Evolutionary conservation across 1,140 invertebrate species (phyloP), one percentile per base, ranked within the genome.

Genomic region (Drosophila insularis): DNA sequence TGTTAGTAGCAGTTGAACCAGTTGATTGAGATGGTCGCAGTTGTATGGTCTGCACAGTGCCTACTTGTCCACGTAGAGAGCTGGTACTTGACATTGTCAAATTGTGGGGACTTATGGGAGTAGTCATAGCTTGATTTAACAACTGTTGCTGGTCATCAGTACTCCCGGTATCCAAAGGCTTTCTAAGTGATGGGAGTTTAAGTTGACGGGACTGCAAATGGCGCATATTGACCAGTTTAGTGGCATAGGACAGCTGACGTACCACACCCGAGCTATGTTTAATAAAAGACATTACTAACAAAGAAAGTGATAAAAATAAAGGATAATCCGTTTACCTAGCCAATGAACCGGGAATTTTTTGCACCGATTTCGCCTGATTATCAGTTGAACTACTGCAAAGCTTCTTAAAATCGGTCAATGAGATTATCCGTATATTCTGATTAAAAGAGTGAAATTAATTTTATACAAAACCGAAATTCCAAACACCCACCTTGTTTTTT

Each of bases 341-440:
- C 60, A 91, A 40, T 0, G 85, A 78, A 59, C 73, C 77, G 6
- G 90, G 89, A 67, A 91, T 81, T 74, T 90, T 91, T 23, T 91
- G 90, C 10, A 90, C 37, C 1, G 80, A 68, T 63, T 91, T 91
- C 11, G 81, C 35, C 37, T 81, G 81, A 63, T 69, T 84, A 69
- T 84, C 81, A n/a, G 6, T 4, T 14, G 71, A 69, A 43, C 73
- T 74, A 43, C 73, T 74, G 65, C 81, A 90, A 3, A 91, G 75
- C 46, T 91, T 91, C 43, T 91, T 91, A 27, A 91, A 91, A 71
- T 91, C 90, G 35, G 80, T 91, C 60, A 91, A 71, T 40, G 90
- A 91, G 59, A 91, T 90, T 58, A 91, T 91, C 58, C 90, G 78
- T 74, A 91, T 90, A 69, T 89, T 91, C 90, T 91, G 50, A 2